Base-by-base conservation (phyloP, 1,140 invertebrate species). In the Augochlora pura region DNA sequence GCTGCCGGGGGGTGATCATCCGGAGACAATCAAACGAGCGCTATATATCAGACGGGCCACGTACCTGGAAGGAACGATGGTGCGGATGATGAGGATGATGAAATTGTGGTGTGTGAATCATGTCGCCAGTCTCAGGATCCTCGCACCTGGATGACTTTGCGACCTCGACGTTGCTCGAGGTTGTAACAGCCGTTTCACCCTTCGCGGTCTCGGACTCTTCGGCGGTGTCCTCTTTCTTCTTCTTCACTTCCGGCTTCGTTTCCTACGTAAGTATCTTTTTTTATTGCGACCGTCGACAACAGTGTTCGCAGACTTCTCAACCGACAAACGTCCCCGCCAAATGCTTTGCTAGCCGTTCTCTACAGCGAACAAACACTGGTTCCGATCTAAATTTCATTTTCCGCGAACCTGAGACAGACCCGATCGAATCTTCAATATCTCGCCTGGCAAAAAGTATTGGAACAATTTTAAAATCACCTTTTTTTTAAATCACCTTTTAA, bases 51-150 rank as follows among this genome's bases (percentile, higher is more conserved):
- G 1, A 42, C 12, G 42, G 0, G 14, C 12, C 23, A 62, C 90
- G 91, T 91, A 95, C 95, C 93, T 95, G 94, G 84, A 94, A 94
- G 57, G 94, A 91, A 62, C 94, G 93, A 71, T 93, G 92, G 88
- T 95, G 93, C 77, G 94, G 93, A 80, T 92, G 90, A 86, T 92
- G 94, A 75, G 94, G 93, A 87, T 94, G 94, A 85, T 95, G 95
- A 83, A 95, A 94, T 81, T 95, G 94, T 64, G 95, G 94, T 77
- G 95, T 94, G 89, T 95, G 95, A 92, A 95, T 95, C 95, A 95
- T 95, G 82, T 94, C 94, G 89, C 92, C 91, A 85, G 93, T 90
- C 88, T 94, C 92, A 49, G 92, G 87, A 86, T 94, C 93, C 80
- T 94, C 93, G 85, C 90, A 90, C 57, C 83, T 86, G 64, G 84